These are phyloP conservation scores for Anser brachyrhynchus DNA, from an alignment of 2,113 vertebrate genomes.

Conservation along the genomic window DNA sequence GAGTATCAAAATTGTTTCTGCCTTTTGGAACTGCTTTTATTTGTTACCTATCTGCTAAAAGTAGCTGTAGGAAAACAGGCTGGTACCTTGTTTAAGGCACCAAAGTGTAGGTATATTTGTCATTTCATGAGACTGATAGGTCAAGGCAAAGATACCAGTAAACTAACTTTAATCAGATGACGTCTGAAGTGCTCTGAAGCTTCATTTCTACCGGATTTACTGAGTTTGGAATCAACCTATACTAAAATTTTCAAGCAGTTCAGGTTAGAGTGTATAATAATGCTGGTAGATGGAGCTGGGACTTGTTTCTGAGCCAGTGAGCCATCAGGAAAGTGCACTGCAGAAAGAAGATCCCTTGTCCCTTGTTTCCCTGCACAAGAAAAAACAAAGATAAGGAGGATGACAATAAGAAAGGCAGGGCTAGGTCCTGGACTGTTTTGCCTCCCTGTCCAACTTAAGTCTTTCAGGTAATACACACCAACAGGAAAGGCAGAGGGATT, in stretches of 20 bases:
- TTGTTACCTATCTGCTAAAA: neutral
- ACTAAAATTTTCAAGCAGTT: neutral
- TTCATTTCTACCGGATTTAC: neutral
- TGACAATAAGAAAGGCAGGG: neutral
- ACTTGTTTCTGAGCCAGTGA: neutral
- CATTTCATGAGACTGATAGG: neutral
- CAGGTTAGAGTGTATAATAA: neutral
- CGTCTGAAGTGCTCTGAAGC: neutral
- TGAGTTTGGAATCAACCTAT: neutral
- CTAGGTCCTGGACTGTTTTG: neutral
- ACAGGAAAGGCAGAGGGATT: neutral
- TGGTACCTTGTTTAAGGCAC: neutral
- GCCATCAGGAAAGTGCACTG: neutral
- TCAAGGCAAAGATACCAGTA: neutral
- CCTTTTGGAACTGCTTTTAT: neutral
- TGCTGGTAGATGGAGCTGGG: neutral
- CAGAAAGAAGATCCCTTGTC: neutral
- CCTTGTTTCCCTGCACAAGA: neutral
- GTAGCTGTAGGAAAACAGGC: neutral
- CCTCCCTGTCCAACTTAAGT: neutral
- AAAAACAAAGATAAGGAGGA: neutral
- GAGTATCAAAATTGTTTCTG: neutral
- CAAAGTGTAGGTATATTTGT: conserved; percentile 8
- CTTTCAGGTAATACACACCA: neutral
- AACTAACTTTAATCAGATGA: conserved; percentile 4